Evolutionary conservation across 1,140 invertebrate species (phyloP).

Genomic region (Tigriopus japonicus): DNA sequence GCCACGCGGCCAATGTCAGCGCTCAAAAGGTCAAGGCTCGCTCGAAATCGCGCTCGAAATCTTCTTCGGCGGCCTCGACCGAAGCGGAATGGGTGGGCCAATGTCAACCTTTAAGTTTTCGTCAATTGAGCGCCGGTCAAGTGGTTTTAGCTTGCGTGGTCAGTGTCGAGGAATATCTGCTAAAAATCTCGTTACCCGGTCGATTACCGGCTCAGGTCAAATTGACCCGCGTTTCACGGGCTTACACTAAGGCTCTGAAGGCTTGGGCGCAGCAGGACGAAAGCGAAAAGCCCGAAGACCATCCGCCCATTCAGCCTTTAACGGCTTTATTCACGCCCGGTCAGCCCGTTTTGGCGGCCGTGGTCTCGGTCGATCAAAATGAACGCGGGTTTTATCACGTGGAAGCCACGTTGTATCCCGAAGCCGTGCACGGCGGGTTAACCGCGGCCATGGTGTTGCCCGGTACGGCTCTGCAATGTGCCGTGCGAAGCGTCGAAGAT

Average conservation of each 20-base stretch:
- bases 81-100: too few species aligned
- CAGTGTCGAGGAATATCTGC: not conserved
- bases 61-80: too few species aligned
- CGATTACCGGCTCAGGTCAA: not conserved
- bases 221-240: not conserved
- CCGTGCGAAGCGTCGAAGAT: not conserved
- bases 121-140: not conserved
- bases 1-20: too few species aligned
- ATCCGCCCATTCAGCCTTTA: not conserved
- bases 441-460: not conserved
- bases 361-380: not conserved
- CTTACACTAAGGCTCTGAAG: not conserved
- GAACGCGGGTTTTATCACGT: not conserved
- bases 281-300: not conserved
- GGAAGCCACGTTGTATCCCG: not conserved
- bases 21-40: too few species aligned
- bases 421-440: not conserved
- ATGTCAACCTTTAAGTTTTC: not conserved
- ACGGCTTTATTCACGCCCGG: not conserved
- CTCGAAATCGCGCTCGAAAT: too few species aligned
- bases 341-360: not conserved
- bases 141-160: not conserved
- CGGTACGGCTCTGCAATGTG: not conserved
- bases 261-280: not conserved
- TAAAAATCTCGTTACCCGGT: slow-evolving; percentile 1